These are phyloP conservation scores for Lagria hirta DNA, from an alignment of 2,888 invertebrate species.

Conservation along the genomic window DNA sequence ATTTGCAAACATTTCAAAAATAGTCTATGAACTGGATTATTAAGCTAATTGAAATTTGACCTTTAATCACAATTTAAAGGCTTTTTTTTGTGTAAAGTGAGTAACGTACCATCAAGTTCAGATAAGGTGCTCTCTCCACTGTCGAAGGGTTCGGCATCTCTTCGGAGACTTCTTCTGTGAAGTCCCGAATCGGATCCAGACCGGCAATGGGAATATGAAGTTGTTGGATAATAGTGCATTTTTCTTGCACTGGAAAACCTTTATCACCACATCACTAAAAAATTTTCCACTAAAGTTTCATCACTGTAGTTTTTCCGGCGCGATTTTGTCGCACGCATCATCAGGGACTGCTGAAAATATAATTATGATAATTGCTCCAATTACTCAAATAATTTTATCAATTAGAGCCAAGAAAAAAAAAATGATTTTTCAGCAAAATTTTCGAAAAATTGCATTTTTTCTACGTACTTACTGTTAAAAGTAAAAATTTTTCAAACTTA, in stretches of 20 bases:
- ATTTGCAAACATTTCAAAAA: slow-evolving; percentile 18
- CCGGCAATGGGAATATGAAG: slow-evolving; percentile 49
- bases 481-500: too few relatives aligned
- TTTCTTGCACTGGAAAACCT: slow-evolving; percentile 30
- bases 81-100: too few relatives aligned
- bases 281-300: slow-evolving; percentile 8
- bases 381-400: too few relatives aligned
- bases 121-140: slow-evolving; percentile 52
- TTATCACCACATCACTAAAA: slow-evolving; percentile 33
- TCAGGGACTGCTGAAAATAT: neutral
- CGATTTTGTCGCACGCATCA: neutral
- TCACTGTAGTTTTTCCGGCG: neutral
- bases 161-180: slow-evolving; percentile 42
- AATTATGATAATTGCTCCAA: too few relatives aligned
- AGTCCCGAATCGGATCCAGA: slow-evolving; percentile 51
- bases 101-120: slow-evolving; percentile 51
- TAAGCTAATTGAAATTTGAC: slow-evolving; percentile 5
- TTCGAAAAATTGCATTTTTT: too few relatives aligned
- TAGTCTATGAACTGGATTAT: slow-evolving; percentile 4
- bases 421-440: too few relatives aligned
- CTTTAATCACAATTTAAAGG: too few relatives aligned
- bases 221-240: slow-evolving; percentile 46
- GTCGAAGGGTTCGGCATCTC: slow-evolving; percentile 43
- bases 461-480: too few relatives aligned
- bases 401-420: too few relatives aligned